These are phyloP conservation scores for Thunnus thynnus DNA, from an alignment of 2,113 vertebrate species.

Conservation along the genomic window DNA sequence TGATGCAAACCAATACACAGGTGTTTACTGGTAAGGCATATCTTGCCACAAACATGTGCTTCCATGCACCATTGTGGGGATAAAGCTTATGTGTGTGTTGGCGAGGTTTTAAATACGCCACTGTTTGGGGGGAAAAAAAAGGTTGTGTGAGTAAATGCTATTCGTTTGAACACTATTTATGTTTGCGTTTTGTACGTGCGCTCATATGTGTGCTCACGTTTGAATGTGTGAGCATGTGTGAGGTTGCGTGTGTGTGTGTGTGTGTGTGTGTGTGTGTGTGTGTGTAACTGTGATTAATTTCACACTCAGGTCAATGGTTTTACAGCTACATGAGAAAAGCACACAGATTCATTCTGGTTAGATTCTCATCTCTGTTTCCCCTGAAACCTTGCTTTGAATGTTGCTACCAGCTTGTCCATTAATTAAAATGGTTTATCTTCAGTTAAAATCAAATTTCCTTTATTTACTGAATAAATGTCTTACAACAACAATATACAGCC, in stretches of 20 bases:
- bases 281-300: constrained; percentile 78
- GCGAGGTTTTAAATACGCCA: constrained; percentile 38
- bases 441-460: constrained; percentile 53
- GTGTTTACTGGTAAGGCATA: constrained; percentile 71
- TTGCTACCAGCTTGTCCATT: constrained; percentile 22
- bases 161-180: constrained; percentile 45
- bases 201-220: constrained; percentile 22
- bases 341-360: constrained; percentile 37
- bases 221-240: constrained; percentile 16
- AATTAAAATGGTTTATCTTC: constrained; percentile 32
- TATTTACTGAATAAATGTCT: constrained; percentile 69
- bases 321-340: constrained; percentile 60
- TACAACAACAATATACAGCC: constrained; percentile 64
- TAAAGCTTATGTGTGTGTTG: constrained; percentile 44
- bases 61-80: constrained; percentile 34
- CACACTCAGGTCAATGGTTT: constrained; percentile 79
- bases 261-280: constrained; percentile 19
- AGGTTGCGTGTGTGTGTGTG: constrained; percentile 8
- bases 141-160: constrained; percentile 30
- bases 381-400: constrained; percentile 20
- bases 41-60: constrained; percentile 47
- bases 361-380: constrained; percentile 34
- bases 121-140: not conserved
- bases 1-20: constrained; percentile 56
- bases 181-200: constrained; percentile 29